These are phyloP conservation scores for Siderastrea siderea DNA, from an alignment of 92 coral and sea anemone genomes.

Conservation along the genomic window DNA sequence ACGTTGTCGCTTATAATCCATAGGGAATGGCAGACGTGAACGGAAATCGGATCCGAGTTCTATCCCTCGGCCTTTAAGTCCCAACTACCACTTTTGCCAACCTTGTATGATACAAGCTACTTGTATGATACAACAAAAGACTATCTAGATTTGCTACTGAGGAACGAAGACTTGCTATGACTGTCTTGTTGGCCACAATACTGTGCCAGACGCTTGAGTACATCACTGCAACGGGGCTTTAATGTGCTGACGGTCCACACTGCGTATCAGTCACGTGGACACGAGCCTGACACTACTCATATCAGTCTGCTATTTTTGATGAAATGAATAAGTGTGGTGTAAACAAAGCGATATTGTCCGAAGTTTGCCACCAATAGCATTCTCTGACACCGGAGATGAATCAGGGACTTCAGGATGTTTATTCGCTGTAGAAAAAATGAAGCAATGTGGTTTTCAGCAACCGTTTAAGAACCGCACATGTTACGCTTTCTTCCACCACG, in stretches of 20 bases:
- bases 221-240: background rate
- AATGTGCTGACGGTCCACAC: background rate
- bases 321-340: constrained; percentile 90
- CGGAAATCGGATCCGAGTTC: too few relatives aligned
- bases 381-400: constrained; percentile 92
- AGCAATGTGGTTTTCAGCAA: background rate
- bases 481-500: background rate
- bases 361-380: constrained; percentile 95
- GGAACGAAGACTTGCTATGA: too few relatives aligned
- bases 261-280: background rate
- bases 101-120: too few relatives aligned
- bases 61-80: too few relatives aligned
- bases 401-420: constrained; percentile 82
- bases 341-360: constrained; percentile 97
- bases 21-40: too few relatives aligned
- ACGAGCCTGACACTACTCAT: constrained; percentile 19
- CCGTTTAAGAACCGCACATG: background rate
- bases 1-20: too few relatives aligned
- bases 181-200: too few relatives aligned
- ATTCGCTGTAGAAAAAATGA: constrained; percentile 79
- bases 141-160: too few relatives aligned
- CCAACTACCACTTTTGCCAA: too few relatives aligned
- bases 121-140: too few relatives aligned
- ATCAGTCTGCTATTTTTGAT: constrained; percentile 94
- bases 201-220: too few relatives aligned